A percentile compares a stretch with the other conserved stretches of the same genome.
Conservation (phyloP, 1,140 invertebrate genomes). For the Bombus pascuorum region DNA sequence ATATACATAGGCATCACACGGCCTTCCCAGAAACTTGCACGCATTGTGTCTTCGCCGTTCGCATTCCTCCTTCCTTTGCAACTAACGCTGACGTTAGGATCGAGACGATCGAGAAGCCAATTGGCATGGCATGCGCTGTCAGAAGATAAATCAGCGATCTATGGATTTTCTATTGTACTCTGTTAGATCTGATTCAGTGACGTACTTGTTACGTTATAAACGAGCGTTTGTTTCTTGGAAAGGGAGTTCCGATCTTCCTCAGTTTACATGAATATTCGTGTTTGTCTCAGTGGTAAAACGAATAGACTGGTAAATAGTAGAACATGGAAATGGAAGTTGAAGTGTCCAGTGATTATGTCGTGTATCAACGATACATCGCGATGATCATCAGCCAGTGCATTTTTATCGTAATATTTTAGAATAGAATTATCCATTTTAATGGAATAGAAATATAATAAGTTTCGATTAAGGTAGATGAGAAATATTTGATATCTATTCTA, state of each 20-base stretch:
- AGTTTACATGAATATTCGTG: no score
- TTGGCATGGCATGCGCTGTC: not conserved
- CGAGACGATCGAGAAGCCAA: not conserved
- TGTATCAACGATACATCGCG: no score
- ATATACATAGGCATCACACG: constrained; percentile 24
- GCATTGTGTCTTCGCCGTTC: constrained; percentile 1
- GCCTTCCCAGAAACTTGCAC: constrained; percentile 43
- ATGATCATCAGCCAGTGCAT: no score
- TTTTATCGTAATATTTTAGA: no score
- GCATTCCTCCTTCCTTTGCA: constrained; percentile 15
- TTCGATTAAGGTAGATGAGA: not conserved
- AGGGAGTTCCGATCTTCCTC: no score
- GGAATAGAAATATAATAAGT: not conserved
- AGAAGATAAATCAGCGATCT: not conserved
- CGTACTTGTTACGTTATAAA: no score
- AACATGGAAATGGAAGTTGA: no score
- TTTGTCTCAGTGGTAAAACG: no score
- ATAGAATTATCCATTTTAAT: not conserved
- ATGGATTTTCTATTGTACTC: not conserved
- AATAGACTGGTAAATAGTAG: no score
- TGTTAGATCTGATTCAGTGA: no score
- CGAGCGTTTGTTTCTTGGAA: no score
- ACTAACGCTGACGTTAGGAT: not conserved
- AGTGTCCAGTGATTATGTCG: no score
- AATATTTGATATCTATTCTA: not conserved